A percentile compares a stretch with the other conserved stretches of the same genome.
These are phyloP conservation scores for Empidonax alnorum DNA, from an alignment of 2,113 vertebrate genomes.

Conservation along the genomic window DNA sequence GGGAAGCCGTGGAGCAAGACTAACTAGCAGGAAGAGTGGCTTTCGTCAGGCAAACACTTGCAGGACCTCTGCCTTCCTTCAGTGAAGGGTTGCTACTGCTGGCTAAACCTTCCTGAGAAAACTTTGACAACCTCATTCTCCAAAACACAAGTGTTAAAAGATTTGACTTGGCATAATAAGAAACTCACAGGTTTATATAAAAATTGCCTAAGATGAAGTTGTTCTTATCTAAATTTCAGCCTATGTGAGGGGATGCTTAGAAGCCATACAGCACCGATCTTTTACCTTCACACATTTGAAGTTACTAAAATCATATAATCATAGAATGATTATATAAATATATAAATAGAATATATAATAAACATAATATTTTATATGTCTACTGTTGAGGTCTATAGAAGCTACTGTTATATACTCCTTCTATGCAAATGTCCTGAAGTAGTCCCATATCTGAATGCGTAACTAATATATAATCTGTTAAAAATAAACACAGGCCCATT, in stretches of 20 bases:
- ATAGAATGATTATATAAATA: background rate
- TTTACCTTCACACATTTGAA: constrained; percentile 66
- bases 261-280: constrained; percentile 73
- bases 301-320: constrained; percentile 40
- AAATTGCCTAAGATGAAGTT: background rate
- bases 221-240: constrained; percentile 64
- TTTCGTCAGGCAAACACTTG: background rate
- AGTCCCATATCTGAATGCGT: background rate
- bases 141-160: background rate
- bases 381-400: constrained; percentile 63
- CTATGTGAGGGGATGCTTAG: constrained; percentile 73
- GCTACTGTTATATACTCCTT: background rate
- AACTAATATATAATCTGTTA: background rate
- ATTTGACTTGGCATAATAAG: background rate
- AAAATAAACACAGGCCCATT: background rate
- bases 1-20: accelerated
- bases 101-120: background rate
- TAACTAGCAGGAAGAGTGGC: background rate
- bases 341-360: too few species aligned
- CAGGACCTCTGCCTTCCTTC: background rate
- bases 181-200: background rate
- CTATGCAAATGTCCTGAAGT: background rate
- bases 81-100: background rate
- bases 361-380: constrained; percentile 73
- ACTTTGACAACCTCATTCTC: background rate